Base-by-base conservation (phyloP, 2,888 invertebrate species). In the Pycnomerus fuliginosus region DNA sequence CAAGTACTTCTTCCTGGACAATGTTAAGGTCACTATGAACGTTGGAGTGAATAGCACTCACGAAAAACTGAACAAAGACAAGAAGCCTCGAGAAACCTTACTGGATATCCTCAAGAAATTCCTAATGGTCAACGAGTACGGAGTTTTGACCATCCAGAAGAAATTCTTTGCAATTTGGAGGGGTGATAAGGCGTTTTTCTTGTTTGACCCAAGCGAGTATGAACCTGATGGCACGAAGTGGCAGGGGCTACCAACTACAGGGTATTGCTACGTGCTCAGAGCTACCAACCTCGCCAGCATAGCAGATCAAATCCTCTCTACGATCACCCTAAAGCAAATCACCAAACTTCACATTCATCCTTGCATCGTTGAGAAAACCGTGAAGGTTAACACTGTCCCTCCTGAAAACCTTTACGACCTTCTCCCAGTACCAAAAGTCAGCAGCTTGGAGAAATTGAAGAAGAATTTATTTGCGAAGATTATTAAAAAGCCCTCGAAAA, bases 131-230 rank as follows among this genome's bases (percentile, higher is more conserved):
- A 42, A 64, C 43, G 45, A 45, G 1, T 63, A 61, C 2, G 69
- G 67, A 3, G 56, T 69, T n/a, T 52, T 69, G 8, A 44, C 46
- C 10, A 55, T 61, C 16, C 44, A 56, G 8, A 45, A 60, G 3
- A 62, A 59, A 39, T 58, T 59, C 35, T 51, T 67, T 8, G 67
- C 68, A 1, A 36, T 71, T 12, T 71, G 69, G 68, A 52, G 39
- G n/a, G 32, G 42, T 10, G 61, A 56, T 3, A 49, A 50, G 1
- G 44, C 52, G 16, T 62, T 58, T 28, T 71, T 60, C 29, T 27
- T 67, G 7, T 65, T 64, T 33, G 69, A 72, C 52, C 68, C 71
- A 1, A 52, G 50, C 1, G 69, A 69, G 15, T 69, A 69, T 44
- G 60, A 68, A 16, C 42, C 45, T 7, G 39, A 53, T 30, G 70